Conservation (phyloP, 2,797 vertebrate genomes). For the Sebastes itinus region DNA sequence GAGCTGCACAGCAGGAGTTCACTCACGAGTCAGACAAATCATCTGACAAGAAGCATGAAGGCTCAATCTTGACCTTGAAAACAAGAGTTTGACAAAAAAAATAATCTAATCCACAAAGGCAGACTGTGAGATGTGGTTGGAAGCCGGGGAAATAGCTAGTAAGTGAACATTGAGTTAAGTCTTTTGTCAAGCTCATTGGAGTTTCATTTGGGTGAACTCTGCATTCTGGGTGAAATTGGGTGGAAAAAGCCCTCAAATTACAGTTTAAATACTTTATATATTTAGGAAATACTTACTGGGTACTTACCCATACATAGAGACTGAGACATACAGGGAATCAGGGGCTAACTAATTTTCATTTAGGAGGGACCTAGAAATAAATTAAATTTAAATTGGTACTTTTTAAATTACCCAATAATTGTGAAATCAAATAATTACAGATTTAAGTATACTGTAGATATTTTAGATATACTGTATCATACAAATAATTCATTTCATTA, state of each 20-base stretch:
- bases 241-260: neutral
- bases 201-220: neutral
- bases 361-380: neutral
- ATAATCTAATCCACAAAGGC: neutral
- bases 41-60: neutral
- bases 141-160: too few species aligned
- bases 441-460: neutral
- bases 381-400: neutral
- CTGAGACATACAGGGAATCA: neutral
- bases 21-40: neutral
- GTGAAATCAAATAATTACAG: neutral
- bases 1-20: constrained; percentile 6
- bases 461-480: neutral
- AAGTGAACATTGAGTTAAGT: too few species aligned
- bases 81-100: neutral
- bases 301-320: neutral
- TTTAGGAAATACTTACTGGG: neutral
- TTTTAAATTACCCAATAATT: neutral
- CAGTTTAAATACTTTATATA: neutral
- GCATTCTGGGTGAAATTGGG: neutral
- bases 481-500: neutral
- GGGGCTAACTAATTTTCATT: neutral
- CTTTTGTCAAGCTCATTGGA: neutral
- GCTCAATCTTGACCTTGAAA: neutral
- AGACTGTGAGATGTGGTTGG: too few species aligned